Conservation (phyloP, 1,140 invertebrate species). For the Callitettix versicolor region DNA sequence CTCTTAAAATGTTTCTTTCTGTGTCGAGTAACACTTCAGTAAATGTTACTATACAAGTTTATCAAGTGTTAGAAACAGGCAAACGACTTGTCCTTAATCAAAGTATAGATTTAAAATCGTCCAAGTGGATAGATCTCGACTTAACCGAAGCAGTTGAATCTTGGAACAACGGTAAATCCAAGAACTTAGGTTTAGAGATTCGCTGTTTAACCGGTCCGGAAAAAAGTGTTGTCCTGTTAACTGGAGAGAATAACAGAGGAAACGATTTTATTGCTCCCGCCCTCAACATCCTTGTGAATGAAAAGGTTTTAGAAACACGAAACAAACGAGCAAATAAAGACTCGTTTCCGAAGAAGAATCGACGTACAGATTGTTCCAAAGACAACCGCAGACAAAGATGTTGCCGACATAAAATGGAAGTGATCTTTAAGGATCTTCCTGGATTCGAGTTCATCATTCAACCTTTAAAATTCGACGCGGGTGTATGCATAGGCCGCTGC, state of each 20-base stretch:
- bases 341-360: neutral
- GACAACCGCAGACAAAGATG: neutral
- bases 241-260: neutral
- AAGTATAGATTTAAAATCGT: neutral
- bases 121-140: neutral
- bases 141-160: neutral
- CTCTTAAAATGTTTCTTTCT: neutral
- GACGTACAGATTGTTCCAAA: neutral
- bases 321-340: neutral
- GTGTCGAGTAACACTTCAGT: neutral
- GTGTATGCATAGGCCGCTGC: slow-evolving; percentile 59
- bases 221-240: neutral
- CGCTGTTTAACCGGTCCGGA: neutral
- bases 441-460: slow-evolving; percentile 58
- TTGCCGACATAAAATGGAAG: slow-evolving; percentile 1
- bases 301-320: neutral
- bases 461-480: slow-evolving; percentile 59
- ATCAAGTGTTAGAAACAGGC: neutral
- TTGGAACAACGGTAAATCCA: neutral
- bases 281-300: slow-evolving; percentile 1
- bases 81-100: neutral
- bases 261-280: neutral
- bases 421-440: slow-evolving; percentile 49
- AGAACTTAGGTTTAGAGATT: slow-evolving; percentile 2
- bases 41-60: neutral